Base-by-base conservation (phyloP, 2,113 vertebrate genomes). In the Romanogobio albipinnatus region DNA sequence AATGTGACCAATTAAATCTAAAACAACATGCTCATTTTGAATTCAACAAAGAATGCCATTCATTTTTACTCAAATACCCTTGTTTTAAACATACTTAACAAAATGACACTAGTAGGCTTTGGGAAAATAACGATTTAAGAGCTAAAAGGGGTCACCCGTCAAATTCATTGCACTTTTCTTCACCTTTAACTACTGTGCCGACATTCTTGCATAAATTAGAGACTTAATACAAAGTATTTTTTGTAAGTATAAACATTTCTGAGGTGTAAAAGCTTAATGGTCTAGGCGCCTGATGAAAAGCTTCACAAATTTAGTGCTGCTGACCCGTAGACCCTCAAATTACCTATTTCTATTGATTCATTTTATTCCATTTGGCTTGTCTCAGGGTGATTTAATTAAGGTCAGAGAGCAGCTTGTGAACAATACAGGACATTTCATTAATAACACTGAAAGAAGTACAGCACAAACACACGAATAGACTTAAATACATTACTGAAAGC, bases 401-500 rank as follows among this genome's bases (percentile, higher is more conserved):
- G 85, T 85, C 87, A 81, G 78, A 83, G 70, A 64, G 80, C 83
- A 49, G 39, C 61, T 62, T 81, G 83, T 81, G 83, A 80, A 81
- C 62, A 85, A 70, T 43, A 66, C 9, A 29, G 24, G 59, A 78
- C 84, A 64, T 84, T 87, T 84, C 68, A 53, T 82, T 68, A 33
- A 47, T 68, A 81, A 66, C 61, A 66, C 24, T 43, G 71, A 87
- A 73, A 82, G 29, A 68, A 76, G 17, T 19, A 10, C 47, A 19
- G 51, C 61, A 56, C 81, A 76, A 75, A 56, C 66, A 83, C 15
- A 51, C 2, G n/a, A 2, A n/a, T 43, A 70, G 74, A 59, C 75
- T 82, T 82, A 76, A 83, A 83, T 33, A 79, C 87, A 90, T 90
- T 90, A 78, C 19, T 33, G 49, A 81, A 84, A 74, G 36, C 71